Evolutionary conservation across 2,797 vertebrate genomes (phyloP).

Genomic region (Enteromius afrohamiltoni): DNA sequence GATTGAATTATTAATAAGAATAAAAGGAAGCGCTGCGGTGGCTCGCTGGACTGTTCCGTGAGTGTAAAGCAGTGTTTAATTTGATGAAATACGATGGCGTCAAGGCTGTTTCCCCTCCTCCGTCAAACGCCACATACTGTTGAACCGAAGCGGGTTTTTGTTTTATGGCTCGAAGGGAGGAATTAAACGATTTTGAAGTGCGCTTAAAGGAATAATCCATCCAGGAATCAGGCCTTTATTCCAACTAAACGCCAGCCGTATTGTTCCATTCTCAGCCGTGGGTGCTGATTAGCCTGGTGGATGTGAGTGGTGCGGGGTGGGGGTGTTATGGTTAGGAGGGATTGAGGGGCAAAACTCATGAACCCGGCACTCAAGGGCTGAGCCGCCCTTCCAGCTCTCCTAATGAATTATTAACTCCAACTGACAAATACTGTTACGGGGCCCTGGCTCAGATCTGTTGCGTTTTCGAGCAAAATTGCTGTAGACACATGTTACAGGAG

Average conservation of each 20-base stretch:
- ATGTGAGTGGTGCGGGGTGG: conserved; percentile 49
- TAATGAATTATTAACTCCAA: conserved; percentile 87
- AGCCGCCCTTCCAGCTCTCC: conserved; percentile 76
- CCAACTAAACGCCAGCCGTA: neutral
- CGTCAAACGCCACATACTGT: conserved; percentile 18
- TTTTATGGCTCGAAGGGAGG: conserved; percentile 42
- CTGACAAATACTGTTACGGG: conserved; percentile 87
- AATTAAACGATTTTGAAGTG: conserved; percentile 28
- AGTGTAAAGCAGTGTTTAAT: conserved; percentile 42
- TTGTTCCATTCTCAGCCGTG: conserved; percentile 21
- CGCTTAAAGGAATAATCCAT: conserved; percentile 20
- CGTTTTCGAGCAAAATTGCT: conserved; percentile 98
- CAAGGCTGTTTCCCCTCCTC: conserved; percentile 31
- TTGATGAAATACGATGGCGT: conserved; percentile 44
- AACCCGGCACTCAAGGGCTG: conserved; percentile 66
- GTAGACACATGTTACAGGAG: conserved; percentile 97
- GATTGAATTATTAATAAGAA: conserved; percentile 70
- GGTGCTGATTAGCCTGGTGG: conserved; percentile 11
- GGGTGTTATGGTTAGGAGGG: conserved; percentile 25
- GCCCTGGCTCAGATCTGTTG: conserved; percentile 81
- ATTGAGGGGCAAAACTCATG: conserved; percentile 50
- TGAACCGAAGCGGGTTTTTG: neutral
- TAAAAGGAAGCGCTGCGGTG: conserved; percentile 60
- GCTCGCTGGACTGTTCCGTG: conserved; percentile 53
- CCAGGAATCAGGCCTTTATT: conserved; percentile 9